Base-by-base conservation (phyloP, 2,113 vertebrate genomes). In the Megaleporinus macrocephalus region DNA sequence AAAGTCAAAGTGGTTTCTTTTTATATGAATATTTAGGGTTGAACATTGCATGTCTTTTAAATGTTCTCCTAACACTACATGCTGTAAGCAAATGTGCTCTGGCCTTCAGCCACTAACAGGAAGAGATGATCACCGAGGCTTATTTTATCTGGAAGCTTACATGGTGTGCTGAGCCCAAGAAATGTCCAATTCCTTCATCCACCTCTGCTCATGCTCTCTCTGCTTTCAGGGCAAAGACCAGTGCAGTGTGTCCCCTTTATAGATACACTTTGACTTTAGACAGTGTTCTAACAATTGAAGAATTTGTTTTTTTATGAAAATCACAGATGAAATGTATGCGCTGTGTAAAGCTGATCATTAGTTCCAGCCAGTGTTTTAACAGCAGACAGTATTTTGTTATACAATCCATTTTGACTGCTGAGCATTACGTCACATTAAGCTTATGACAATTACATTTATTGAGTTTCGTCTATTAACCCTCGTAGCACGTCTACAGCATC, bases 61-160 rank as follows among this genome's bases (percentile, higher is more conserved):
- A 26, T 26, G 10, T 24, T 61, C 20, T 26, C 11, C n/a, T 12
- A 26, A 26, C 20, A 59, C n/a, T 61, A 61, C 24, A 61, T 61
- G 57, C n/a, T 11, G 11, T 61, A 61, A 61, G 57, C 57, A 61
- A 61, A 24, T 61, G 57, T 61, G 5, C 57, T 11, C 12, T 61
- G 57, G 57, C 57, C 57, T 61, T 24, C 10, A 61, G 57, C 57
- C 57, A 61, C 57, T 12, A 26, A 61, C n/a, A 61, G 22, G n/a
- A 61, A 61, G 24, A 61, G 57, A 61, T 61, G n/a, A 61, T 61
- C 57, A 61, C n/a, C 12, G 57, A 61, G 57, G 57, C 24, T 55
- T 55, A 55, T 55, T 55, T 55, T 55, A 55, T 55, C 53, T 55
- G 53, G 53, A 55, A 55, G 53, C 53, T 61, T 61, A 61, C 57